These are phyloP conservation scores for Reticulitermes lucifugus DNA, from an alignment of 2,888 invertebrate species.

Conservation along the genomic window DNA sequence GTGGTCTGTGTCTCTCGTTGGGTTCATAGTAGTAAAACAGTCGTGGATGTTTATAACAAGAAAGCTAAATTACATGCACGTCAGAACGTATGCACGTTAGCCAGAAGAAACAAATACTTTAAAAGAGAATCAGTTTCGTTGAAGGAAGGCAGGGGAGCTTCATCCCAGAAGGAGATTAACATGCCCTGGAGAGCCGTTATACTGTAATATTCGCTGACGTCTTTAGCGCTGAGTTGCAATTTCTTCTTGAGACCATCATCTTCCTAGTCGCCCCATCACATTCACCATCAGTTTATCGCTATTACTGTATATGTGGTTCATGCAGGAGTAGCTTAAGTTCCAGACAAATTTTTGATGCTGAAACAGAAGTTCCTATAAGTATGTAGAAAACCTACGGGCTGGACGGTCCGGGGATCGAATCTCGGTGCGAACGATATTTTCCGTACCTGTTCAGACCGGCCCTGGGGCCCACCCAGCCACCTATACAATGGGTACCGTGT, in stretches of 20 bases:
- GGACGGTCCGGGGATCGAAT: no score
- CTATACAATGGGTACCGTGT: no score
- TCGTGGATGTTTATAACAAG: no score
- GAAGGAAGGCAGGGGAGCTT: not conserved
- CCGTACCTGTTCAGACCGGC: no score
- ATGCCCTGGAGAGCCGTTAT: not conserved
- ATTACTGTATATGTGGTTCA: not conserved
- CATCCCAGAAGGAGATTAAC: not conserved
- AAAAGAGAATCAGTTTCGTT: not conserved
- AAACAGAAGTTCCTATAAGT: no score
- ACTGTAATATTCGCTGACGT: not conserved
- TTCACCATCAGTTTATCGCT: not conserved
- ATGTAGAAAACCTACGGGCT: no score
- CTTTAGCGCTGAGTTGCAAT: not conserved
- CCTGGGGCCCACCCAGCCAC: no score
- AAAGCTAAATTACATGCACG: no score
- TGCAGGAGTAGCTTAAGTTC: not conserved
- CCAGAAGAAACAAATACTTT: not conserved
- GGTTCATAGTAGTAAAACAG: no score
- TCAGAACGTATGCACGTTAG: no score
- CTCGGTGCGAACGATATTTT: no score
- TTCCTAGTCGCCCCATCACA: not conserved
- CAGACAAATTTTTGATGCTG: not conserved
- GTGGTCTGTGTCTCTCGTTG: no score
- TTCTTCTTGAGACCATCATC: not conserved